Conservation (phyloP, 2,797 vertebrate genomes). For the Delichon dasypus region DNA sequence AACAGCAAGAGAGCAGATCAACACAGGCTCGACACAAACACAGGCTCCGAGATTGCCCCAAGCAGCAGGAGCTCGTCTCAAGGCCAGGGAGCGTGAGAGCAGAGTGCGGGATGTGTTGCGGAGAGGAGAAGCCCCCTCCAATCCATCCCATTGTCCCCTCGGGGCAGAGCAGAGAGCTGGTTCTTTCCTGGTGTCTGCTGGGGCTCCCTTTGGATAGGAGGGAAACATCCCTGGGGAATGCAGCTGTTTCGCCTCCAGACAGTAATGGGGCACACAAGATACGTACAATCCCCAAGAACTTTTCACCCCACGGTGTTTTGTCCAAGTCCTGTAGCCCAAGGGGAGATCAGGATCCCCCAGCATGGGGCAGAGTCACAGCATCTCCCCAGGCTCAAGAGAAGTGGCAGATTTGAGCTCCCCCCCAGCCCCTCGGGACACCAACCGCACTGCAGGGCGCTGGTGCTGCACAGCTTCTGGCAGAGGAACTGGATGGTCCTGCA, state of each 20-base stretch:
- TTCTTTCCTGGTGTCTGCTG: too few species aligned
- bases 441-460: slow-evolving; percentile 16
- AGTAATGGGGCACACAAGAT: background rate
- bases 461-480: slow-evolving; percentile 30
- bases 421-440: background rate
- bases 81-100: background rate
- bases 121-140: background rate
- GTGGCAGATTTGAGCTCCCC: background rate
- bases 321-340: background rate
- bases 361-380: background rate
- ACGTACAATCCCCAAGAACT: background rate
- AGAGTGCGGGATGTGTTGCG: background rate
- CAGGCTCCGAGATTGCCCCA: background rate
- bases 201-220: too few species aligned
- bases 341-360: background rate
- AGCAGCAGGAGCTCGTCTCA: background rate
- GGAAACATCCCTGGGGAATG: too few species aligned
- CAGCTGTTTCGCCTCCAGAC: background rate
- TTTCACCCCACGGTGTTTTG: background rate
- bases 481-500: slow-evolving; percentile 48
- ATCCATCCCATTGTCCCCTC: background rate
- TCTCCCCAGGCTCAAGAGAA: background rate
- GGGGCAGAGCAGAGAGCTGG: background rate
- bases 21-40: rapidly evolving
- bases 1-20: background rate